These are phyloP conservation scores for Hyles euphorbiae DNA, from an alignment of 1,140 invertebrate species.

Conservation along the genomic window DNA sequence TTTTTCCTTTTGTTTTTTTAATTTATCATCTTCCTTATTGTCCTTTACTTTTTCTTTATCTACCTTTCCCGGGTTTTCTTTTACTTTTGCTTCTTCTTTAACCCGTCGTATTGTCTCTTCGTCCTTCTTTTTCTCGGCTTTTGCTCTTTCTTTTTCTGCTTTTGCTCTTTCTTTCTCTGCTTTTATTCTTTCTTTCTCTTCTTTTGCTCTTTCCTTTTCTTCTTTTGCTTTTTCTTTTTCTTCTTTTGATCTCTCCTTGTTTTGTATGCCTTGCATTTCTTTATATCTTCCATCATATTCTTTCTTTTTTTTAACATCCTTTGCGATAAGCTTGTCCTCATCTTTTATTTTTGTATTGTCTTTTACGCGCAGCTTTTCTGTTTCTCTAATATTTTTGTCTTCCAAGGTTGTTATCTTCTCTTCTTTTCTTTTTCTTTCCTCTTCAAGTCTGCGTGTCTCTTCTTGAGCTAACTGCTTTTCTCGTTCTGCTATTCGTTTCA, in stretches of 20 bases:
- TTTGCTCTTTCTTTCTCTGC: background rate
- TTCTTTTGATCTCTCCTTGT: background rate
- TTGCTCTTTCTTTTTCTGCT: conserved; percentile 1
- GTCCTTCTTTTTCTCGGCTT: background rate
- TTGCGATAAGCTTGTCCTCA: background rate
- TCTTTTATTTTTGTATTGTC: conserved; percentile 12
- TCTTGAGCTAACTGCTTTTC: conserved; percentile 9
- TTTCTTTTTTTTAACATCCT: conserved; percentile 13
- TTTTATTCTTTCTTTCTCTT: conserved; percentile 6
- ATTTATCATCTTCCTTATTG: conserved; percentile 2
- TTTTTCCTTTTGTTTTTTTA: conserved; percentile 18
- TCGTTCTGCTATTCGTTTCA: conserved; percentile 8
- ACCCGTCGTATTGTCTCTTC: conserved; percentile 1
- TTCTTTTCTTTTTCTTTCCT: conserved; percentile 16
- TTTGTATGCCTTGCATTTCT: background rate
- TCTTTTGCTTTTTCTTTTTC: conserved; percentile 8
- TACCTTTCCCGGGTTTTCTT: background rate
- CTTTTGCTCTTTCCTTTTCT: conserved; percentile 11
- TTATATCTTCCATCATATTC: conserved; percentile 2
- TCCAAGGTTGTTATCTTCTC: background rate
- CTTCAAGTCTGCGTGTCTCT: conserved; percentile 9
- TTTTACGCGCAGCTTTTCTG: conserved; percentile 8
- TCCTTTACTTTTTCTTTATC: conserved; percentile 6
- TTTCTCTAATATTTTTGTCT: background rate
- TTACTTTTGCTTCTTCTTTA: background rate